Base-by-base conservation (phyloP, 2,113 vertebrate genomes). In the Alces alces region DNA sequence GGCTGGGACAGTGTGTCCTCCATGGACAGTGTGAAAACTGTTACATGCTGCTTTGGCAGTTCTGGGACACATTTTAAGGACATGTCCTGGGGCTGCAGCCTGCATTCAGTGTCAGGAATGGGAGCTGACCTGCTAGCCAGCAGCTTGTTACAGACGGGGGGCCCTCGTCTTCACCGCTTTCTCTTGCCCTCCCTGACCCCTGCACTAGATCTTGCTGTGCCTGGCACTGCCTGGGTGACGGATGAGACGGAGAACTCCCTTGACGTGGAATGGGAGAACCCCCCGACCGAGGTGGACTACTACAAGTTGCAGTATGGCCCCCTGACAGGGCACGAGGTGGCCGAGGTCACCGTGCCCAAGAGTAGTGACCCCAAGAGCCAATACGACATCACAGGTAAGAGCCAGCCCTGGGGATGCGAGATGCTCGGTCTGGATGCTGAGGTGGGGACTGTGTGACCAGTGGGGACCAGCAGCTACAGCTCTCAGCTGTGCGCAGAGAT, bases 231-330 rank as follows among this genome's bases (percentile, higher is more conserved):
- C 28, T 98, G 98, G 98, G 99, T 99, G 96, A 98, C 99, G 0
- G 99, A 99, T 27, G 99, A 99, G 98, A 99, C 99, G 2, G 99
- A 99, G 45, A 98, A 98, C 89, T 99, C 99, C 0, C 99, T 99
- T 39, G 98, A 99, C 36, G 99, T 99, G 97, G 99, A 99, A 93
- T 99, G 99, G 99, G 98, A 99, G 98, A 99, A 99, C 93, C 99
- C 99, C 0, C 84, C 92, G 3, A 93, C 97, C 0, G 98, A 98
- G 9, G 99, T 99, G 85, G 99, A 99, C 98, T 99, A 99, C 97
- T 99, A 99, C 97, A 99, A 99, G 93, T 97, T 99, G 93, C 99
- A 89, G 57, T 99, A 99, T 89, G 98, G 97, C 5, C 98, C 98
- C 79, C 97, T 99, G 0, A 76, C 93, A 3, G 99, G 99, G 4